Percentiles rank a stretch among this genome's conserved stretches.
Evolutionary conservation across 2,888 invertebrate genomes (phyloP).

Genomic region (Pyrgus malvae): DNA sequence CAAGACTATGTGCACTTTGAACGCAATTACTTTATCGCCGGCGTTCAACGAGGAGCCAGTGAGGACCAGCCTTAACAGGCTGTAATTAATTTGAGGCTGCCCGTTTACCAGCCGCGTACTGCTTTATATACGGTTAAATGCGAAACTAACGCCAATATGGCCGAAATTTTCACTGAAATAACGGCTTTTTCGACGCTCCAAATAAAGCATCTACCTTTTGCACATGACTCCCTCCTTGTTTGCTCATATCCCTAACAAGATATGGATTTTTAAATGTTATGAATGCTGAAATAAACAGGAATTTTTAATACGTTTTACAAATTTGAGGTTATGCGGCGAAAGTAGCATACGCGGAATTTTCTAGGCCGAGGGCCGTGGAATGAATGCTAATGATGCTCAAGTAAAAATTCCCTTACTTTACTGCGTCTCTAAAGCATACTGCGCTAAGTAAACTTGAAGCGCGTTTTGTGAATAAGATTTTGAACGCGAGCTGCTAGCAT

Average conservation of each 20-base stretch:
- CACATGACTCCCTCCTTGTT: constrained; percentile 1
- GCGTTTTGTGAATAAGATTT: constrained; percentile 7
- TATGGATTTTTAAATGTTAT: constrained; percentile 2
- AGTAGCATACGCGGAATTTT: constrained; percentile 2
- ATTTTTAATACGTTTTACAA: constrained; percentile 12
- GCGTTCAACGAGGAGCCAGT: constrained; percentile 22
- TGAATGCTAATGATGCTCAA: constrained; percentile 11
- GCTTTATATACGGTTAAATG: constrained; percentile 25
- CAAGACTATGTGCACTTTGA: constrained; percentile 21
- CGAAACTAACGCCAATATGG: constrained; percentile 22
- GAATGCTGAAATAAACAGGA: not conserved
- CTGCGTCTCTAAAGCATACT: constrained; percentile 4
- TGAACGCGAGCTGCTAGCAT: not conserved
- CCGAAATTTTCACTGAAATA: constrained; percentile 17
- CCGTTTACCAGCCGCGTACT: constrained; percentile 10
- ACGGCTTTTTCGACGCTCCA: constrained; percentile 5
- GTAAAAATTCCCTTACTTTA: constrained; percentile 13
- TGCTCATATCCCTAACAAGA: not conserved
- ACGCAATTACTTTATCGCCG: constrained; percentile 22
- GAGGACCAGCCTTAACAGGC: constrained; percentile 24
- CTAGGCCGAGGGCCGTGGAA: constrained; percentile 10
- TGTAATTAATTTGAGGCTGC: constrained; percentile 23
- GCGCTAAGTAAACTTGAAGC: not conserved
- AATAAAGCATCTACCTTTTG: constrained; percentile 13
- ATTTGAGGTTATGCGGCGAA: constrained; percentile 2